Conservation (phyloP, 2,113 vertebrate genomes). For the Laticauda colubrina region DNA sequence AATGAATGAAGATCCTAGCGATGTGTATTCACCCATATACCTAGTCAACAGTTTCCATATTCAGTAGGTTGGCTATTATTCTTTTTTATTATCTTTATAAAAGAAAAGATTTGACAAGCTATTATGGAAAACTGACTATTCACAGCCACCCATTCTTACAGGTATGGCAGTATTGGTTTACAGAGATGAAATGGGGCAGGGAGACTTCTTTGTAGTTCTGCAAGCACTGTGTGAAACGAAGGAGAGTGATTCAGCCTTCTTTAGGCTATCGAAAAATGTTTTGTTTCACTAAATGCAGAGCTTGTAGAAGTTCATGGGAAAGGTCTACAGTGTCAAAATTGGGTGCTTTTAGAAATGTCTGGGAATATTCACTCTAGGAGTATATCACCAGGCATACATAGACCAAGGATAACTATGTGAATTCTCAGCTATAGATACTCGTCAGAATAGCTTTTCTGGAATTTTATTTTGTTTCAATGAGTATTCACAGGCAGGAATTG, state of each 20-base stretch:
- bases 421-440: not conserved
- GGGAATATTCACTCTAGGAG: not conserved
- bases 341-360: not conserved
- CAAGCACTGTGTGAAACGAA: not conserved
- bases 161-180: not conserved
- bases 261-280: not conserved
- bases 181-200: not conserved
- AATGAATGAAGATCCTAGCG: not conserved
- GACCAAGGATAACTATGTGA: not conserved
- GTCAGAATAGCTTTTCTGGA: not conserved
- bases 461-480: not conserved
- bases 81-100: not conserved
- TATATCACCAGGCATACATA: not conserved
- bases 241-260: conserved; percentile 13
- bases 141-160: not conserved
- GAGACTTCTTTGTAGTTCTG: not conserved
- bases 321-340: conserved; percentile 29
- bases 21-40: not conserved
- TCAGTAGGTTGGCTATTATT: not conserved
- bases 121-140: not conserved
- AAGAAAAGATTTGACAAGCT: not conserved
- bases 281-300: conserved; percentile 17
- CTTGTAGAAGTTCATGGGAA: conserved; percentile 36
- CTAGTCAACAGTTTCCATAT: accelerated
- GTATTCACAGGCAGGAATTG: not conserved